Evolutionary conservation across 2,888 invertebrate genomes (phyloP), one percentile per base, ranked within the genome.

Genomic region (Harpalus rufipes): DNA sequence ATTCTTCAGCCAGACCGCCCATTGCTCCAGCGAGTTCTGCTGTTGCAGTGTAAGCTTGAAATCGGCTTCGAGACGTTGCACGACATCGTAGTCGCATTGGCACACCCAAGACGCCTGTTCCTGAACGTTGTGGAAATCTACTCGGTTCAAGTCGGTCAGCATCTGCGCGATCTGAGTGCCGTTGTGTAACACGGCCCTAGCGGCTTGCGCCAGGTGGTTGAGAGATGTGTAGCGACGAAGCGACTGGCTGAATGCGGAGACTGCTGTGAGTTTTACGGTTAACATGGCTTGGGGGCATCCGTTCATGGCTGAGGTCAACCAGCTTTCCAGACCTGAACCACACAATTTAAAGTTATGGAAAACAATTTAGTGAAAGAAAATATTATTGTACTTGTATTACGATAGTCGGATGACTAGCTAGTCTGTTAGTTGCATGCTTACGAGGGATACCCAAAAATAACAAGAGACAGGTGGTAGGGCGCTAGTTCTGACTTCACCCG

Each of bases 41-140:
- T 97, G 97, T 86, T 97, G 97, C 76, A 98, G 92, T 0, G 97
- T 97, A n/a, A 96, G 93, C 91, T 96, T 96, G 90, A 99, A 99
- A 90, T 99, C 98, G 44, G 96, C 95, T 89, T 99, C 98, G 82
- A 99, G 93, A 81, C 96, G 94, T 89, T 95, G 95, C 76, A 97
- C 95, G 86, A 94, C 92, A 16, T 94, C 94, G 87, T 96, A 95
- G 89, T 97, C 97, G 92, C 99, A 99, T 88, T 98, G 97, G 90
- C 99, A 99, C 7, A 99, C 98, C 99, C 99, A 99, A 0, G 97
- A 97, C 0, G 99, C 99, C 93, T 98, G 94, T 88, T 93, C 92
- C 93, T 97, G 98, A 12, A 99, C 98, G 92, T 98, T 98, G 90
- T 97, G 96, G 92, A 99, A 99, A 92, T 99, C 99, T 61, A 99